These are phyloP conservation scores for Donacobius atricapilla DNA, from an alignment of 2,113 vertebrate genomes.

Conservation along the genomic window DNA sequence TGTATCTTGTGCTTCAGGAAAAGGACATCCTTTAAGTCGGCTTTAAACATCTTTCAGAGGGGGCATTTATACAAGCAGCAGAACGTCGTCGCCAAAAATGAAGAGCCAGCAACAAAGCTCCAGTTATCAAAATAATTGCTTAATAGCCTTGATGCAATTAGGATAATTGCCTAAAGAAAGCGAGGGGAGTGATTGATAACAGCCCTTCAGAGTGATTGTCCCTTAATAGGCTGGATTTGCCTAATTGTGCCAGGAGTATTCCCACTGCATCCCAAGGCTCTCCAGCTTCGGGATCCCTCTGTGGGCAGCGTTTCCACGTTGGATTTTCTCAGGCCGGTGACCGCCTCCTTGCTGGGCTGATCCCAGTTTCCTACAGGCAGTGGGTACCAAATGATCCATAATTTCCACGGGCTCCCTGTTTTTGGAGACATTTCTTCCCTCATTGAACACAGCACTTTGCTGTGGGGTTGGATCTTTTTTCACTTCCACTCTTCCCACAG, in stretches of 20 bases:
- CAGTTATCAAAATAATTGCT: background rate
- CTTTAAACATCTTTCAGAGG: background rate
- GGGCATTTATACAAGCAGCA: background rate
- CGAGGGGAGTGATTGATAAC: background rate
- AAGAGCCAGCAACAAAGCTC: background rate
- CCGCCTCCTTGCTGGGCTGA: background rate
- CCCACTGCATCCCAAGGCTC: background rate
- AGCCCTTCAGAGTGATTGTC: background rate
- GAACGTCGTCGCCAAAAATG: background rate
- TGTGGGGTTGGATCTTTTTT: background rate
- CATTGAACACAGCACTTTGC: background rate
- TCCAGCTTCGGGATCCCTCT: background rate
- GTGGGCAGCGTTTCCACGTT: rapidly evolving
- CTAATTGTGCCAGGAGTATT: background rate
- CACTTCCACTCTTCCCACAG: background rate
- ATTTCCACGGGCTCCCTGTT: rapidly evolving
- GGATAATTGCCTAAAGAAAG: background rate
- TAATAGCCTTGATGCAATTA: background rate
- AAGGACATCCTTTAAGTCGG: background rate
- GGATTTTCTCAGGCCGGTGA: rapidly evolving
- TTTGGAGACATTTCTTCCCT: background rate
- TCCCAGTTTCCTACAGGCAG: background rate
- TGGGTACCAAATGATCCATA: rapidly evolving
- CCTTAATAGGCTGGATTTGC: background rate
- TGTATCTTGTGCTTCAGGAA: background rate